Conservation (phyloP, 2,797 vertebrate species). For the Pipistrellus pipistrellus region DNA sequence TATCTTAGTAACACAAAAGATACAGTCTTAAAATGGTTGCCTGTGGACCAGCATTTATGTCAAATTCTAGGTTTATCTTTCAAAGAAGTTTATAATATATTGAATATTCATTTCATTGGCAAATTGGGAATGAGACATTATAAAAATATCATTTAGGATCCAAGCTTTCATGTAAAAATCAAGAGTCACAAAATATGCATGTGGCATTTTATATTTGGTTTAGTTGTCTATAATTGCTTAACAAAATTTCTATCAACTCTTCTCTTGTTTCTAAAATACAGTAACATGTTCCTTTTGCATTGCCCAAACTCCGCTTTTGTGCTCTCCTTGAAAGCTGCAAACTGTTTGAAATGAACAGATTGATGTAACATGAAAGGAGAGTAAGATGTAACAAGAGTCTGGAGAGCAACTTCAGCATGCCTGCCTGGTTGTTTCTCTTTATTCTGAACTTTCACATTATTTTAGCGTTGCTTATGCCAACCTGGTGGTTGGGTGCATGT, state of each 20-base stretch:
- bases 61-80: conserved; percentile 57
- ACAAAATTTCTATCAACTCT: not conserved
- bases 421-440: not conserved
- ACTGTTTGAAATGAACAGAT: not conserved
- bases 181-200: conserved; percentile 11
- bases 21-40: not conserved
- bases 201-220: conserved; percentile 11
- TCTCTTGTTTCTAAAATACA: conserved; percentile 11
- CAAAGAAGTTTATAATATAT: conserved; percentile 42
- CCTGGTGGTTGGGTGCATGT: not conserved
- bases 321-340: not conserved
- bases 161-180: not conserved
- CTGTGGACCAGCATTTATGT: not conserved
- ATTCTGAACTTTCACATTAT: not conserved
- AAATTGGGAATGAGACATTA: conserved; percentile 25
- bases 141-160: conserved; percentile 53
- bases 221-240: not conserved
- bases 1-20: not conserved
- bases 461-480: not conserved
- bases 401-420: not conserved
- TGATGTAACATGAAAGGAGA: not conserved
- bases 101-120: conserved; percentile 16
- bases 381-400: not conserved
- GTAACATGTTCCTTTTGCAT: not conserved
- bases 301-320: not conserved